Evolutionary conservation across 1,140 invertebrate genomes (phyloP).

Genomic region (Drosophila nebulosa): DNA sequence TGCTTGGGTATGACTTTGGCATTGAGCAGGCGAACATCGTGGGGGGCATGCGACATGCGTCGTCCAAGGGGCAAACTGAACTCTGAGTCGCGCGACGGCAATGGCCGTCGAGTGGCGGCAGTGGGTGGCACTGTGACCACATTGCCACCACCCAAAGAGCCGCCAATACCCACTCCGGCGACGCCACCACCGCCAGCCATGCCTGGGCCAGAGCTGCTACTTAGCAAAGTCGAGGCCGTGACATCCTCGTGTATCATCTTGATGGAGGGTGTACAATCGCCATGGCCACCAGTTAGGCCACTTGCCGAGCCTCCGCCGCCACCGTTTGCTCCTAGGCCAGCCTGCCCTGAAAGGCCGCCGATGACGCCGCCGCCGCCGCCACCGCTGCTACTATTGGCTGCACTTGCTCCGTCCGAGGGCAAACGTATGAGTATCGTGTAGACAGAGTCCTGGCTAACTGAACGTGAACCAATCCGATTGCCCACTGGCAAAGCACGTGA

Average conservation of each 20-base stretch:
- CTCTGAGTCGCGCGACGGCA: constrained; percentile 75
- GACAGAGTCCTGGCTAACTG: constrained; percentile 88
- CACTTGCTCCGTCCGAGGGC: constrained; percentile 84
- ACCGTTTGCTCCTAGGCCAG: background rate
- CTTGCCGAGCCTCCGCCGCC: constrained; percentile 69
- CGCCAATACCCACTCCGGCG: background rate
- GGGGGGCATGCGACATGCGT: constrained; percentile 88
- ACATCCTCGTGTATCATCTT: constrained; percentile 92
- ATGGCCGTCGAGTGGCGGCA: constrained; percentile 60
- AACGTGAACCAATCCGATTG: constrained; percentile 81
- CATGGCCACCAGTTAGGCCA: constrained; percentile 52
- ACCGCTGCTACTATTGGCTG: constrained; percentile 73
- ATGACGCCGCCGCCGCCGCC: constrained; percentile 30
- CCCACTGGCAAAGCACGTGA: constrained; percentile 82
- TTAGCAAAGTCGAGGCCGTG: constrained; percentile 61
- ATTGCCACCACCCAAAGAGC: background rate
- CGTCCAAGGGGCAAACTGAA: constrained; percentile 81
- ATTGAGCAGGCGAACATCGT: constrained; percentile 90
- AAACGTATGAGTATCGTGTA: constrained; percentile 96
- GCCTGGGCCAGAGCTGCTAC: constrained; percentile 12
- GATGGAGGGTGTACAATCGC: constrained; percentile 85
- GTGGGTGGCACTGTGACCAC: constrained; percentile 30
- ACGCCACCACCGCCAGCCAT: constrained; percentile 46
- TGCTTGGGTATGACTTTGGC: constrained; percentile 93
- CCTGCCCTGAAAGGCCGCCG: background rate